Base-by-base conservation (phyloP, 2,797 vertebrate genomes). In the Staurois parvus region DNA sequence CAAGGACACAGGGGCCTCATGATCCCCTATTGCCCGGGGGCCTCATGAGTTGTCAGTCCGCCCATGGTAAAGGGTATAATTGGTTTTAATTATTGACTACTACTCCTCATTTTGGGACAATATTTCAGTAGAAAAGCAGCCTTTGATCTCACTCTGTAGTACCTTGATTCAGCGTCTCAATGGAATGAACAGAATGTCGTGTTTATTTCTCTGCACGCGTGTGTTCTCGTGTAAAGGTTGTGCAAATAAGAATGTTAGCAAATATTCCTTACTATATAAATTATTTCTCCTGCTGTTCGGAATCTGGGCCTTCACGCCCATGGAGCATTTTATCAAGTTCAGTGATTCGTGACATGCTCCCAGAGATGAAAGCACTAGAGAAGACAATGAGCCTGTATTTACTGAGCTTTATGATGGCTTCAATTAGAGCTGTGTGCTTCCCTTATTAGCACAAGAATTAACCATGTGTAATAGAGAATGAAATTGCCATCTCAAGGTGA, bases 311-410 rank as follows among this genome's bases (percentile, higher is more conserved):
- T 88, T 85, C 85, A 69, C 86, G 37, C 83, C 85, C 84, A 67
- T 42, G 52, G 9, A 72, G 48, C 9, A 19, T 45, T 81, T 85
- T 87, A 86, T 79, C 0, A 2, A 89, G 80, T 48, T 72, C 64
- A 21, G 40, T 87, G 84, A 88, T 85, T 89, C 82, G 89, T 83
- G 72, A 88, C 87, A 70, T 79, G 32, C 87, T 86, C 70, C 79
- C 0, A 2, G 85, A 64, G 83, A 88, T 76, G 87, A 85, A 89
- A 90, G 89, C 90, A 89, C 74, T 86, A 85, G 88, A 81, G 77
- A 62, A 89, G 86, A 83, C 81, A 84, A 84, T 79, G 81, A 77
- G 29, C 29, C 29, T 59, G 62, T 87, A 79, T 87, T 83, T 83
- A 83, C 68, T 70, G 66, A 79, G 81, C 56, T 83, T 84, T 87